phyloP scores from a whole-genome alignment of 2,113 vertebrate genomes.

The Oryzias melastigma region DNA sequence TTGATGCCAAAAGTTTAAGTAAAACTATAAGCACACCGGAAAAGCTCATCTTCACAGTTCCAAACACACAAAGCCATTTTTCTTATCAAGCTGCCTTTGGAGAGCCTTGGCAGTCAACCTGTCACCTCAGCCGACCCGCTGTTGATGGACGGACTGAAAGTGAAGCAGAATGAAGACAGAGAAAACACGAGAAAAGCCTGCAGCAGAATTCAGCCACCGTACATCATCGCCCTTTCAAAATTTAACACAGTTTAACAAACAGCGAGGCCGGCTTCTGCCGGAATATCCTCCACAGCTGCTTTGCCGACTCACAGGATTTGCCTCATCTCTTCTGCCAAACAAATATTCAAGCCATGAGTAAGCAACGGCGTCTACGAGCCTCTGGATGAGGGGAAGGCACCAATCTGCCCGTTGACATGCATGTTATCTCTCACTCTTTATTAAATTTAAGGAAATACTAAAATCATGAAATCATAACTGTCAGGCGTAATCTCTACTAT shows the following conservation, averaged over 20 bases:
- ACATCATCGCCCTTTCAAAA: slow-evolving; percentile 46
- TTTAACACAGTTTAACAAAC: slow-evolving; percentile 52
- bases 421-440: slow-evolving; percentile 15
- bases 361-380: slow-evolving; percentile 1
- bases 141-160: slow-evolving; percentile 24
- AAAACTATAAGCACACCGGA: neutral
- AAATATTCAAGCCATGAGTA: slow-evolving; percentile 5
- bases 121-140: slow-evolving; percentile 15
- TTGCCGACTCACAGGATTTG: slow-evolving; percentile 37
- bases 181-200: slow-evolving; percentile 17
- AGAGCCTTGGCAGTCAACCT: slow-evolving; percentile 44
- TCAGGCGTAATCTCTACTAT: neutral
- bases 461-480: neutral
- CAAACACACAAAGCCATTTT: no score
- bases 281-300: slow-evolving; percentile 22
- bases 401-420: slow-evolving; percentile 3
- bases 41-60: neutral
- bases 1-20: no score
- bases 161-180: slow-evolving; percentile 29
- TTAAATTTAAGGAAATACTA: slow-evolving; percentile 5
- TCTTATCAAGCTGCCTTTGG: slow-evolving; percentile 11
- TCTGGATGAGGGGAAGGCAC: slow-evolving; percentile 9
- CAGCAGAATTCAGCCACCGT: slow-evolving; percentile 27
- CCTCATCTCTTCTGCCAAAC: slow-evolving; percentile 29
- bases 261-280: slow-evolving; percentile 15